Base-by-base conservation (phyloP, 2,113 vertebrate species). In the Tricholaema leucomelas region DNA sequence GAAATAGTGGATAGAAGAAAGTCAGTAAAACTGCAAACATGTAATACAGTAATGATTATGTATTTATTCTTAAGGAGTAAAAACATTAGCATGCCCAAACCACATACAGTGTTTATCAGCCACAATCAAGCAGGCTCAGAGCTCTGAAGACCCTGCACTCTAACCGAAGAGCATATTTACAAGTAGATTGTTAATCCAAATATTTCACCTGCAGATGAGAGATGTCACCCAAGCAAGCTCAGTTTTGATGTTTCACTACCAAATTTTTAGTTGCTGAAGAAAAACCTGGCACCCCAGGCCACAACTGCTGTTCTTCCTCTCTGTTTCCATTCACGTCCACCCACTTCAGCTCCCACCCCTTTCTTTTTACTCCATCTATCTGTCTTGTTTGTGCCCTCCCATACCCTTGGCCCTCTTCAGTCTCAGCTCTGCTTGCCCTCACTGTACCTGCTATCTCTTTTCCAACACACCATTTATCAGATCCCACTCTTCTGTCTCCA, bases 131-230 rank as follows among this genome's bases (percentile, higher is more conserved):
- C n/a, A 83, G 63, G 58, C 88, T 65, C 55, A 77, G 73, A 82
- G 36, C 25, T 24, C 25, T 5, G 14, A 76, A 89, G 64, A 84
- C n/a, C 23, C n/a, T 42, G 12, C 42, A 48, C 15, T 74, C 38
- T 40, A 67, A 59, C 5, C 56, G 73, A 90, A 63, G 33, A 15
- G 35, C 2, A 0, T 46, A 79, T 84, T 77, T 83, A 88, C 38
- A 94, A 91, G 78, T 36, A 73, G 8, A 81, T 18, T 14, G 67
- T 75, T 72, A 94, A 94, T 83, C 8, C 30, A 85, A 85, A 71
- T 78, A 88, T 59, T 90, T 77, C 81, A 60, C n/a, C 19, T 59
- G 35, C 21, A 52, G 0, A 2, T 23, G 24, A 80, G 64, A 78
- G 44, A 85, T 27, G 13, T 31, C 28, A 79, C 19, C 5, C 14